A percentile compares a stretch with the other conserved stretches of the same genome.
These are phyloP conservation scores for Drosophila eohydei DNA, from an alignment of 2,888 invertebrate species.

Conservation along the genomic window DNA sequence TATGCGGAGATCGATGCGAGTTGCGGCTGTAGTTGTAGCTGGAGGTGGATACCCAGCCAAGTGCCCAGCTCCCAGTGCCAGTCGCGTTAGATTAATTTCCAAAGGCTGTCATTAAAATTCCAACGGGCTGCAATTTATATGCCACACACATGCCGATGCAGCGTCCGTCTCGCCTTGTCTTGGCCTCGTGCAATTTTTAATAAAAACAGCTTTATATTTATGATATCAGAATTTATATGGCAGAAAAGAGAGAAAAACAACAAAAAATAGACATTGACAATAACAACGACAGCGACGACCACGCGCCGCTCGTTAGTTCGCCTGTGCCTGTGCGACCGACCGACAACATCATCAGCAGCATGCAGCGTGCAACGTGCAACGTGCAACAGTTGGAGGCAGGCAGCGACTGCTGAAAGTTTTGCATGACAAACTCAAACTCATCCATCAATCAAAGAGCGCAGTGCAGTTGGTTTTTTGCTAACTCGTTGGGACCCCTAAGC, in stretches of 20 bases:
- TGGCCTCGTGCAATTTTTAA: slow-evolving; percentile 72
- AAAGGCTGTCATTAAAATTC: slow-evolving; percentile 81
- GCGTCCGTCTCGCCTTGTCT: slow-evolving; percentile 37
- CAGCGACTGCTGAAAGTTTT: slow-evolving; percentile 71
- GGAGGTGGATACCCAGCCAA: slow-evolving; percentile 18
- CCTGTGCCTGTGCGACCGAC: slow-evolving; percentile 10
- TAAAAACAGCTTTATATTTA: slow-evolving; percentile 79
- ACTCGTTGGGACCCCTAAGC: slow-evolving; percentile 69
- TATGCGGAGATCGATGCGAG: slow-evolving; percentile 52
- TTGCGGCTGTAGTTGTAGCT: slow-evolving; percentile 1
- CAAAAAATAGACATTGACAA: slow-evolving; percentile 14
- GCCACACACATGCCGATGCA: slow-evolving; percentile 74
- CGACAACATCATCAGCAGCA: slow-evolving; percentile 53
- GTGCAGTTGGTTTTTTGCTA: slow-evolving; percentile 53
- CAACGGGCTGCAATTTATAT: slow-evolving; percentile 79
- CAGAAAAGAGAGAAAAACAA: slow-evolving; percentile 22
- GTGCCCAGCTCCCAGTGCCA: slow-evolving; percentile 53
- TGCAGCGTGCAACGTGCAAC: slow-evolving; percentile 43
- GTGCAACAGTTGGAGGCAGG: slow-evolving; percentile 26
- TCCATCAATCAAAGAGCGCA: slow-evolving; percentile 74
- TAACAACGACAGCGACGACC: slow-evolving; percentile 51
- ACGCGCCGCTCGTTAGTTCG: slow-evolving; percentile 77
- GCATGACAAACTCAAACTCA: slow-evolving; percentile 81
- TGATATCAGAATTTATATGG: slow-evolving; percentile 73
- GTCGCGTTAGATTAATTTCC: slow-evolving; percentile 79